Evolutionary conservation across 2,113 vertebrate species (phyloP), one percentile per base, ranked within the genome.

Genomic region (Egretta garzetta): DNA sequence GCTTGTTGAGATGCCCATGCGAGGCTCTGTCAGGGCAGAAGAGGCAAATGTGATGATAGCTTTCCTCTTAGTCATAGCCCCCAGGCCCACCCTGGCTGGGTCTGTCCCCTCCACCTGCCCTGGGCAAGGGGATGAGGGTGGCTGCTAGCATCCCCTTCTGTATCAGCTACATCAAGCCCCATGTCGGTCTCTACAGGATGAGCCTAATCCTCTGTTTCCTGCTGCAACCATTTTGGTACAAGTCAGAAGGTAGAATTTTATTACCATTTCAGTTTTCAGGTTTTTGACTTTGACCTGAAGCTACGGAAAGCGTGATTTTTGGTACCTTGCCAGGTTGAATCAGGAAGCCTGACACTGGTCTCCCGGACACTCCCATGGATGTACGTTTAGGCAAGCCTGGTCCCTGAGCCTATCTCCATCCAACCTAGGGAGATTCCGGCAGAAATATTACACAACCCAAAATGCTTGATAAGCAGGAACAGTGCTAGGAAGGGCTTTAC

Each of bases 301-400:
- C 56, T 72, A 5, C 28, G 43, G 43, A 63, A 79, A 68, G 9
- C 0, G 0, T 53, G 8, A 1, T 8, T 66, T 92, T 85, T 79
- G 26, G 21, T 88, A 63, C 15, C n/a, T 93, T 5, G 1, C 50
- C 35, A 49, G 43, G 18, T 20, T 76, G 67, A n/a, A 67, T 45
- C 66, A 39, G 16, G 50, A 66, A 73, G 33, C 45, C 39, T 64
- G 53, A 27, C 9, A 3, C 12, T 55, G 56, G 27, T 82, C 45
- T 95, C 21, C 39, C 4, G 1, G 22, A 64, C 30, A 24, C 10
- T 80, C 16, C 30, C 58, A 56, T 0, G 2, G 43, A 30, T 50
- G 22, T 33, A 33, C 1, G 8, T 58, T 55, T 68, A 82, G 67
- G 67, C 39, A 82, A 91, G 49, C 15, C 68, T 1, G 0, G 14